A percentile compares a stretch with the other conserved stretches of the same genome.
phyloP scores from a whole-genome alignment of 2,888 invertebrate genomes.

The Xestia xanthographa region DNA sequence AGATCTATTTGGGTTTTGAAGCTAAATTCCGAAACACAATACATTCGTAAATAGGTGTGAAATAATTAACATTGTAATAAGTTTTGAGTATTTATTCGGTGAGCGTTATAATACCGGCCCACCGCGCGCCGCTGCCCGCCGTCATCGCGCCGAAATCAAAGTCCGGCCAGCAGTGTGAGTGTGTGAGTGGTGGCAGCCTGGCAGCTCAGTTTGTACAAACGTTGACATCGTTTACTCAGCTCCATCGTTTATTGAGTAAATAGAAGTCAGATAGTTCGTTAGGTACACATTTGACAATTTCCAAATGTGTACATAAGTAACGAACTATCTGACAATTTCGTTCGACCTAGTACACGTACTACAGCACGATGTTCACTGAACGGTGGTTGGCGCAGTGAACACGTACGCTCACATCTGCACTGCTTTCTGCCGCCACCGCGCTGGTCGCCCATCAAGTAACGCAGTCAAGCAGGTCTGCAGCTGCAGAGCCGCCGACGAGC shows the following conservation, averaged over 20 bases:
- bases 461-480: not conserved
- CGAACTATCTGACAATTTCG: not conserved
- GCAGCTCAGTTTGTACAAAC: conserved; percentile 5
- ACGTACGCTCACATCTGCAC: not conserved
- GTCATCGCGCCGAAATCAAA: conserved; percentile 5
- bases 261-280: not conserved
- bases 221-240: not conserved
- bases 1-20: not conserved
- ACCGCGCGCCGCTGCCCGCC: not conserved
- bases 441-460: not conserved
- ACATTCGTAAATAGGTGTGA: conserved; percentile 19
- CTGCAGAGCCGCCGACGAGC: not conserved
- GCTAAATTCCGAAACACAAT: not conserved
- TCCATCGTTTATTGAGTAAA: not conserved
- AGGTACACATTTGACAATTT: not conserved
- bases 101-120: not conserved
- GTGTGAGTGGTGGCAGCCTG: conserved; percentile 1
- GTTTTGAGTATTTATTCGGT: not conserved
- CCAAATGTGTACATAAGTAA: not conserved
- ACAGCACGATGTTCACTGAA: not conserved
- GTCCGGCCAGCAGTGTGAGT: conserved; percentile 1
- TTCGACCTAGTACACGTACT: not conserved
- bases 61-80: conserved; percentile 27
- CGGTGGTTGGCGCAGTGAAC: not conserved
- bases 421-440: not conserved